phyloP scores from a whole-genome alignment of 2,888 invertebrate genomes.

The Erebia epiphron region DNA sequence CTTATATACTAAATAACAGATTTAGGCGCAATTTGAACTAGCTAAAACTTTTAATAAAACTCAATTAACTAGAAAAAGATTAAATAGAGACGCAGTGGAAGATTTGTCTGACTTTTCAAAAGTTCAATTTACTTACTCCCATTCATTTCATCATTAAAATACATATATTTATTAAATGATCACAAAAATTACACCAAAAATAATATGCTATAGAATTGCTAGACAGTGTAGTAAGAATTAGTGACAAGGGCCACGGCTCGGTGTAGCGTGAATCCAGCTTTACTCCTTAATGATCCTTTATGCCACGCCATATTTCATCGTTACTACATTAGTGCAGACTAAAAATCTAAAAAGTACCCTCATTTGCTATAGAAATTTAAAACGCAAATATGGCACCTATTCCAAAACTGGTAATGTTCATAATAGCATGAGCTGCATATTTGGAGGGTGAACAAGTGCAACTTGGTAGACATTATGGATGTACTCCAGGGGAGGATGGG shows the following conservation, averaged over 20 bases:
- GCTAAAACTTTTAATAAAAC: too few relatives aligned
- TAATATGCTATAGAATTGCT: too few relatives aligned
- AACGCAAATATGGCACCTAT: not conserved
- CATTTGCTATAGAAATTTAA: not conserved
- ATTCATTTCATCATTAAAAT: too few relatives aligned
- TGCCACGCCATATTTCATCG: slow-evolving; percentile 2
- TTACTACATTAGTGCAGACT: slow-evolving; percentile 14
- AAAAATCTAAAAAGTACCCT: slow-evolving; percentile 16
- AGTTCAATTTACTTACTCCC: too few relatives aligned
- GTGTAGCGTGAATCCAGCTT: not conserved
- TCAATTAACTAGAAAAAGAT: too few relatives aligned
- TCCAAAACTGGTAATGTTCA: not conserved
- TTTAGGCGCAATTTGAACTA: too few relatives aligned
- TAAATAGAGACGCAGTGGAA: too few relatives aligned
- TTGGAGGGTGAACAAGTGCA: slow-evolving; percentile 14
- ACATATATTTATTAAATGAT: too few relatives aligned
- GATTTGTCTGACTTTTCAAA: too few relatives aligned
- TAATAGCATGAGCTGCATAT: not conserved
- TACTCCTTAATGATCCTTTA: slow-evolving; percentile 9
- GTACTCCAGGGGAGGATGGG: slow-evolving; percentile 23
- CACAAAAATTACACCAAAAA: too few relatives aligned
- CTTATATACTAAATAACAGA: too few relatives aligned
- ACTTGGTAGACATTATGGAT: slow-evolving; percentile 21
- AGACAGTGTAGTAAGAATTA: not conserved
- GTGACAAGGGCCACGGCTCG: not conserved